These are phyloP conservation scores for Drosophila paranaensis DNA, from an alignment of 2,888 invertebrate species.

Conservation along the genomic window DNA sequence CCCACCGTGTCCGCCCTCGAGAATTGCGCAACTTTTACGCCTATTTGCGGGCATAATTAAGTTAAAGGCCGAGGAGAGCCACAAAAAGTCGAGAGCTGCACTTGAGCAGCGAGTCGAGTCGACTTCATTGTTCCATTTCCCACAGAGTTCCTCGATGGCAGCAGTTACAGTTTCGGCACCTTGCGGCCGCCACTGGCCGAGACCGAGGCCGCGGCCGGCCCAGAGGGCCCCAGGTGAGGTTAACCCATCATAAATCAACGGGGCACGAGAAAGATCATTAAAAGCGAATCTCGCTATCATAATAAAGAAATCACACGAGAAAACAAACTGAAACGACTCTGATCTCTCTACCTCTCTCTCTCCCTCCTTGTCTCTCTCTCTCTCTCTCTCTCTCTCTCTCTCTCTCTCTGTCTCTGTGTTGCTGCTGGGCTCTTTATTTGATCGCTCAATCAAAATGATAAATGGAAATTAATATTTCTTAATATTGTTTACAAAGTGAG, in stretches of 20 bases:
- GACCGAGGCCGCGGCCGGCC: slow-evolving; percentile 34
- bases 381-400: slow-evolving; percentile 5
- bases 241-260: slow-evolving; percentile 74
- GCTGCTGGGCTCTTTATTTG: slow-evolving; percentile 72
- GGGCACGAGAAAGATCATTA: slow-evolving; percentile 71
- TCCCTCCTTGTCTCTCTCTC: not conserved
- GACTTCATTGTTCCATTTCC: slow-evolving; percentile 47
- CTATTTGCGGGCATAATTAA: slow-evolving; percentile 78
- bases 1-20: slow-evolving; percentile 25
- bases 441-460: slow-evolving; percentile 84
- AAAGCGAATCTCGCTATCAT: slow-evolving; percentile 77
- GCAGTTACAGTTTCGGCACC: slow-evolving; percentile 76
- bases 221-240: slow-evolving; percentile 37
- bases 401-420: slow-evolving; percentile 3
- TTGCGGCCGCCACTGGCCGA: slow-evolving; percentile 47
- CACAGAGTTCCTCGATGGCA: slow-evolving; percentile 46
- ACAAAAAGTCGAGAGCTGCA: slow-evolving; percentile 75
- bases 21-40: slow-evolving; percentile 77
- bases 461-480: slow-evolving; percentile 84
- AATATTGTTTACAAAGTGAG: slow-evolving; percentile 84
- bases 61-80: slow-evolving; percentile 55
- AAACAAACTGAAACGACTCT: slow-evolving; percentile 58
- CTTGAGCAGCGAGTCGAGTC: slow-evolving; percentile 23
- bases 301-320: slow-evolving; percentile 81
- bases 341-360: not conserved